Conservation (phyloP, 2,888 invertebrate species). For the Dynastes hyllus region DNA sequence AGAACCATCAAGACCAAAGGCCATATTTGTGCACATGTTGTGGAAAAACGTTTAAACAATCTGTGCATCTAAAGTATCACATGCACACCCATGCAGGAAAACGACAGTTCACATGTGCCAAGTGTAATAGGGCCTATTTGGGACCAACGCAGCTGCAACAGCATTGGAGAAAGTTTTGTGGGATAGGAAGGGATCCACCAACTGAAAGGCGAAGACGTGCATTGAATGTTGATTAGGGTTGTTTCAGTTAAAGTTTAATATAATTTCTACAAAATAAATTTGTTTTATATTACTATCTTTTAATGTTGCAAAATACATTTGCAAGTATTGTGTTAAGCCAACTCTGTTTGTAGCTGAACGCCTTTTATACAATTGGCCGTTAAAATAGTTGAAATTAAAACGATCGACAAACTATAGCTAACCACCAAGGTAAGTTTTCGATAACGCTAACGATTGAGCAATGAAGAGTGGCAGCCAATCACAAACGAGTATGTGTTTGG, state of each 20-base stretch:
- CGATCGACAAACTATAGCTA: too few relatives aligned
- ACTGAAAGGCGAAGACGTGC: slow-evolving; percentile 1
- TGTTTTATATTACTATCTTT: too few relatives aligned
- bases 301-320: too few relatives aligned
- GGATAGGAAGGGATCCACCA: slow-evolving; percentile 31
- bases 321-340: too few relatives aligned
- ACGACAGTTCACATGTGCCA: neutral
- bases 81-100: slow-evolving; percentile 17
- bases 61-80: slow-evolving; percentile 30
- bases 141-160: slow-evolving; percentile 25
- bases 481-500: too few relatives aligned
- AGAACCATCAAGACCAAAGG: slow-evolving; percentile 9
- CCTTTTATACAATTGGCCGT: too few relatives aligned
- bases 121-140: slow-evolving; percentile 29
- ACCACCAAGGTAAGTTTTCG: too few relatives aligned
- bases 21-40: slow-evolving; percentile 25
- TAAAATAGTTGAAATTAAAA: too few relatives aligned
- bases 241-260: neutral
- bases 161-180: slow-evolving; percentile 30
- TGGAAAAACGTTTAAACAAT: slow-evolving; percentile 24
- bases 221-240: neutral
- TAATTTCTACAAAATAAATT: neutral
- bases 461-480: too few relatives aligned
- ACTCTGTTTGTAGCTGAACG: too few relatives aligned
- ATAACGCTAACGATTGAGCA: too few relatives aligned